Percentiles rank a stretch among this genome's conserved stretches.
Conservation (phyloP, 1,140 invertebrate genomes). For the Protaetia brevitarsis region DNA sequence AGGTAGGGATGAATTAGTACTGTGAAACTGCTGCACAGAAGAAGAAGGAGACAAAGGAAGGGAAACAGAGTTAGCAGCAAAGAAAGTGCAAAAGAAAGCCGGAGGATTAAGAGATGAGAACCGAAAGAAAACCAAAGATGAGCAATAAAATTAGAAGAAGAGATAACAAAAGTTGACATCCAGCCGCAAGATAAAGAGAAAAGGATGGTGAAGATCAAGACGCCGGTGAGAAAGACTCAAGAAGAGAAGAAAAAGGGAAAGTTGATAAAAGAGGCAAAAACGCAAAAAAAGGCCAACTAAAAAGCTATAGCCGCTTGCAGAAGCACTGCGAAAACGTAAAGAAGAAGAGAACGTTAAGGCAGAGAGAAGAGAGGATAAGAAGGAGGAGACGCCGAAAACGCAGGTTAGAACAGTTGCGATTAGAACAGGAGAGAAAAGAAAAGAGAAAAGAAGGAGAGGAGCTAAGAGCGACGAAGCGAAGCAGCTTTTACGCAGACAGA, state of each 20-base stretch:
- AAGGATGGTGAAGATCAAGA: slow-evolving; percentile 45
- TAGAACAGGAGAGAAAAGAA: slow-evolving; percentile 86
- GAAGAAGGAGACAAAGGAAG: slow-evolving; percentile 84
- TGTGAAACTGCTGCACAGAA: slow-evolving; percentile 81
- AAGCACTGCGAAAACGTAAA: slow-evolving; percentile 80
- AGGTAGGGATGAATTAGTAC: slow-evolving; percentile 57
- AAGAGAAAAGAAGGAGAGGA: slow-evolving; percentile 89
- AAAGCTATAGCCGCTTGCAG: slow-evolving; percentile 81
- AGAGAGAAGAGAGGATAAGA: slow-evolving; percentile 79
- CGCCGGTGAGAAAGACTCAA: slow-evolving; percentile 46
- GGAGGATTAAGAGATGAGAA: slow-evolving; percentile 43
- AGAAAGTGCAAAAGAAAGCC: slow-evolving; percentile 49
- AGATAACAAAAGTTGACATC: neutral
- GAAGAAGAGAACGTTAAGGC: slow-evolving; percentile 81
- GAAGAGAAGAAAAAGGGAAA: slow-evolving; percentile 49
- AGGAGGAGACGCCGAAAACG: slow-evolving; percentile 69
- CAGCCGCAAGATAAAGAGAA: slow-evolving; percentile 33
- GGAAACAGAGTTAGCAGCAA: slow-evolving; percentile 67
- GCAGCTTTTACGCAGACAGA: slow-evolving; percentile 87
- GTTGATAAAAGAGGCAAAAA: slow-evolving; percentile 48
- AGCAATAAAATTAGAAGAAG: slow-evolving; percentile 38
- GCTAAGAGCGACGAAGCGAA: slow-evolving; percentile 91
- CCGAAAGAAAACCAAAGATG: slow-evolving; percentile 36
- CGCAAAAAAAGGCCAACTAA: slow-evolving; percentile 62
- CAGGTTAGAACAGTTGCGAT: slow-evolving; percentile 69